These are phyloP conservation scores for Adelges cooleyi DNA, from an alignment of 1,140 invertebrate species.

Conservation along the genomic window DNA sequence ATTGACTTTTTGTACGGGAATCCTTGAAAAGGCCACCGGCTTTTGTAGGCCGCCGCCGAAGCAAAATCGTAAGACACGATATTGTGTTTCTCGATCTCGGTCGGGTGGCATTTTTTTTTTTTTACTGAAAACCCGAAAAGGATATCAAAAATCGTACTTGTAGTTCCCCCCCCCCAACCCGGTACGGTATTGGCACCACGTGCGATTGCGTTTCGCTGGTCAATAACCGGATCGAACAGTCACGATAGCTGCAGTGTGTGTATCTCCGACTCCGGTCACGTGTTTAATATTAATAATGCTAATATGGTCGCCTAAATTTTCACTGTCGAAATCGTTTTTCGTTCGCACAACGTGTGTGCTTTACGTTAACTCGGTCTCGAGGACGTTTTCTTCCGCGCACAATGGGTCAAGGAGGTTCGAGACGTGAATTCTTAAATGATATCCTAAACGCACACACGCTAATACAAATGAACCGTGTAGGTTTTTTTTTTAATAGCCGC, in stretches of 20 bases:
- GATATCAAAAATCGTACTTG: too few relatives aligned
- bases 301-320: background rate
- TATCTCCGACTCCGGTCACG: background rate
- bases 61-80: too few relatives aligned
- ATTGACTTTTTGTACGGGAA: background rate
- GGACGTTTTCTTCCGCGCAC: background rate
- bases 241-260: too few relatives aligned
- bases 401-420: conserved; percentile 20
- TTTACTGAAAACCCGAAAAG: too few relatives aligned
- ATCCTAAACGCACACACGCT: too few relatives aligned
- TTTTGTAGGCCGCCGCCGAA: background rate
- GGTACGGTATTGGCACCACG: too few relatives aligned
- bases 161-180: too few relatives aligned
- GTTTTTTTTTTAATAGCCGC: too few relatives aligned
- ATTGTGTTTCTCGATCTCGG: too few relatives aligned
- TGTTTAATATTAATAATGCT: background rate
- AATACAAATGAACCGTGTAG: too few relatives aligned
- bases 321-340: too few relatives aligned
- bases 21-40: conserved; percentile 13
- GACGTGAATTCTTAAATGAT: conserved; percentile 13
- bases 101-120: too few relatives aligned
- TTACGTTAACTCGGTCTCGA: background rate
- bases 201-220: background rate
- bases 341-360: background rate
- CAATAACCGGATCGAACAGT: conserved; percentile 24